These are phyloP conservation scores for Neoaliturus tenellus DNA, from an alignment of 2,888 invertebrate genomes.

Conservation along the genomic window DNA sequence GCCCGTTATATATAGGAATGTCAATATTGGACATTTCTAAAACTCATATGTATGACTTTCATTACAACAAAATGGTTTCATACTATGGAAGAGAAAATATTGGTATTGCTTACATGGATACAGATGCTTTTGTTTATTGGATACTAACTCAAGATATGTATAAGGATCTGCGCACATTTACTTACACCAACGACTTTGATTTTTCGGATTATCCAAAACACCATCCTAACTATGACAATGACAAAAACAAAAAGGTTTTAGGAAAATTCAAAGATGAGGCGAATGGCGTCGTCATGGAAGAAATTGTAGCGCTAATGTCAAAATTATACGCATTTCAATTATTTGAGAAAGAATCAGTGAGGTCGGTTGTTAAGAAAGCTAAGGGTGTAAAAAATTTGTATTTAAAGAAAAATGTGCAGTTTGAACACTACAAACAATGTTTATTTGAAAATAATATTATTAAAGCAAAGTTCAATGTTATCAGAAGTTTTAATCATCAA, in stretches of 20 bases:
- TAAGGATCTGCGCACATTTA: slow-evolving; percentile 37
- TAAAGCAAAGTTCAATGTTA: background rate
- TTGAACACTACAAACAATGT: slow-evolving; percentile 26
- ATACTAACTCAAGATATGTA: slow-evolving; percentile 54
- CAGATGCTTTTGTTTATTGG: slow-evolving; percentile 49
- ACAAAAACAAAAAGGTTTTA: slow-evolving; percentile 51
- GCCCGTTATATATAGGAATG: slow-evolving; percentile 50
- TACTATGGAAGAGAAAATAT: slow-evolving; percentile 33
- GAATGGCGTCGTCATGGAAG: slow-evolving; percentile 36
- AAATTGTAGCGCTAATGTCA: slow-evolving; percentile 16
- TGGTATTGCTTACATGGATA: slow-evolving; percentile 17
- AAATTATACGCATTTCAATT: slow-evolving; percentile 20
- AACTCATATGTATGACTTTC: slow-evolving; percentile 55
- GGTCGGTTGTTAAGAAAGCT: background rate
- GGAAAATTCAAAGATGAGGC: slow-evolving; percentile 58
- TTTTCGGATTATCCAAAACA: slow-evolving; percentile 48
- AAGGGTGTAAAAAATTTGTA: slow-evolving; percentile 31
- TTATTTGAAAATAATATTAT: background rate
- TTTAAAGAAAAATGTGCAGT: background rate
- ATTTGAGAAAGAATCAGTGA: background rate
- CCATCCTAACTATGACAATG: slow-evolving; percentile 27
- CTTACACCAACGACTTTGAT: slow-evolving; percentile 44
- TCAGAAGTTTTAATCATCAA: too few species aligned
- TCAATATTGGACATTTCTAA: slow-evolving; percentile 55
- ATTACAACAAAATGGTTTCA: slow-evolving; percentile 53